A percentile compares a stretch with the other conserved stretches of the same genome.
Evolutionary conservation across 2,113 vertebrate species (phyloP).

Genomic region (Pagrus major): DNA sequence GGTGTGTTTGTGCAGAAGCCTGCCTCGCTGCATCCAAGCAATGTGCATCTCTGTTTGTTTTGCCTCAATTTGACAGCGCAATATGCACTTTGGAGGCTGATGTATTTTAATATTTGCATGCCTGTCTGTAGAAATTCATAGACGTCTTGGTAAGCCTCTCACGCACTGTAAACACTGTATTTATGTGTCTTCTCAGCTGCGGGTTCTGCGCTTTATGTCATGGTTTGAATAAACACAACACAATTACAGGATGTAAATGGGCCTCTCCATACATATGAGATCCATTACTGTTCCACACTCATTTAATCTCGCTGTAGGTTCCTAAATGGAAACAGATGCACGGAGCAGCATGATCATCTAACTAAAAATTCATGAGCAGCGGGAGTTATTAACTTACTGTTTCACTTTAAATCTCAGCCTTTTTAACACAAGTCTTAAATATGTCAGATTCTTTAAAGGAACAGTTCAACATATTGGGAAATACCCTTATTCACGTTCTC

Average conservation of each 20-base stretch:
- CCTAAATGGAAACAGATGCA: slow-evolving; percentile 75
- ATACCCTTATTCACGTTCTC: neutral
- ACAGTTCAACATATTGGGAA: neutral
- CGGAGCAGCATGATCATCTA: slow-evolving; percentile 41
- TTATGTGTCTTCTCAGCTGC: slow-evolving; percentile 39
- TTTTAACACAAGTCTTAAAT: neutral
- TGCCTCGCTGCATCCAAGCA: neutral
- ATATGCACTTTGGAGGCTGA: neutral
- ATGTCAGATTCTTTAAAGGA: neutral
- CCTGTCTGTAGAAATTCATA: slow-evolving; percentile 8
- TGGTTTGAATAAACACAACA: slow-evolving; percentile 62
- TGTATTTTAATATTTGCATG: slow-evolving; percentile 27
- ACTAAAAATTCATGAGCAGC: slow-evolving; percentile 44
- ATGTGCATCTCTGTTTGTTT: slow-evolving; percentile 19
- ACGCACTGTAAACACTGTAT: slow-evolving; percentile 56
- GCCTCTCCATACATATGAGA: slow-evolving; percentile 61
- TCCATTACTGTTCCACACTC: slow-evolving; percentile 59
- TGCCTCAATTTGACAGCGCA: slow-evolving; percentile 10
- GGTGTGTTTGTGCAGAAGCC: slow-evolving; percentile 11
- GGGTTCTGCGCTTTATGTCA: slow-evolving; percentile 44
- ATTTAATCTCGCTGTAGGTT: slow-evolving; percentile 65
- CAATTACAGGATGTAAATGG: slow-evolving; percentile 67
- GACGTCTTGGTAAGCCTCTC: slow-evolving; percentile 12
- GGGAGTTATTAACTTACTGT: slow-evolving; percentile 37
- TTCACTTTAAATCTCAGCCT: slow-evolving; percentile 9